phyloP scores from a whole-genome alignment of 2,888 invertebrate species.

The Calephelis perditalis region DNA sequence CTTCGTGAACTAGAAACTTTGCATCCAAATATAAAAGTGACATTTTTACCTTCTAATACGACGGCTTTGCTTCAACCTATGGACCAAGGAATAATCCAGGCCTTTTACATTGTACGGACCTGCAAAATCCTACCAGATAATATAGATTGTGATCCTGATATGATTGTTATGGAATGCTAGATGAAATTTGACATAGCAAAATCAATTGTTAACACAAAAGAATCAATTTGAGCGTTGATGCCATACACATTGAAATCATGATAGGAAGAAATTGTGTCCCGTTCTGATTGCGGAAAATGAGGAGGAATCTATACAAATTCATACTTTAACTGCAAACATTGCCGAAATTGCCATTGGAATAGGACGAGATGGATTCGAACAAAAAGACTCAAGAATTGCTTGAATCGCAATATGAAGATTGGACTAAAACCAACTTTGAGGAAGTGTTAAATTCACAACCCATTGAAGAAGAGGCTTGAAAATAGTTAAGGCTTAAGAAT shows the following conservation, averaged over 20 bases:
- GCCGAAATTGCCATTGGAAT: too few species aligned
- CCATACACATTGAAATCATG: conserved; percentile 23
- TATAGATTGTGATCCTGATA: conserved; percentile 34
- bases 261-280: conserved; percentile 30
- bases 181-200: conserved; percentile 34
- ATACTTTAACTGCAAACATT: conserved; percentile 5
- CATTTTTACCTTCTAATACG: too few species aligned
- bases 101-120: conserved; percentile 28
- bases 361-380: too few species aligned
- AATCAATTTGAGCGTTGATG: conserved; percentile 33
- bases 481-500: too few species aligned
- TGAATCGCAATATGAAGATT: too few species aligned
- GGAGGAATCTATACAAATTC: conserved; percentile 30
- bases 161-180: conserved; percentile 34
- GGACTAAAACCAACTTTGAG: too few species aligned
- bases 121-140: conserved; percentile 33
- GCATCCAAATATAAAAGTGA: not conserved
- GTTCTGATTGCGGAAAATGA: conserved; percentile 30
- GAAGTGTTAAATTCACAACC: too few species aligned
- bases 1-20: not conserved
- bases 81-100: not conserved
- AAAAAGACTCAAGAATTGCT: too few species aligned
- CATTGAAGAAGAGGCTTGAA: too few species aligned
- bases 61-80: not conserved
- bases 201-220: conserved; percentile 34